Evolutionary conservation across 2,797 vertebrate genomes (phyloP), one percentile per base, ranked within the genome.

Genomic region (Pempheris klunzingeri): DNA sequence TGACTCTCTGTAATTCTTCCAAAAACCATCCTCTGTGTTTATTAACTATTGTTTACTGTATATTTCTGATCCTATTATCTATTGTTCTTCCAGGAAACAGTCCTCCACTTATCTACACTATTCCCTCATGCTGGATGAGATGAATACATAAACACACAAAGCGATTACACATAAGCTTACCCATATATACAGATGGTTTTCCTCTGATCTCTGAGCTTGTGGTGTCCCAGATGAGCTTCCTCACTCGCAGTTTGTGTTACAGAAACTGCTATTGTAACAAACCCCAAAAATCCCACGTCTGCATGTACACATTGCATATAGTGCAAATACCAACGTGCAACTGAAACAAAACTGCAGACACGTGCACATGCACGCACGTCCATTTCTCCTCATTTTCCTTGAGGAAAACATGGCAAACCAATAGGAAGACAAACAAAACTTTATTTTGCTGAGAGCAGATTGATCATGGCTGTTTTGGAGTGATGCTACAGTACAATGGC

Each of bases 121-220:
- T 76, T 88, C 86, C 81, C 77, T 74, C 50, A 24, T 66, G 82
- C 69, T 61, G 60, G 75, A 83, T 65, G 73, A 82, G 78, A 80
- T 54, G 87, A 88, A 91, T 75, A 81, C 85, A 80, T 82, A 86
- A 89, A 87, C 84, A 91, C 81, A 85, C 88, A 87, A 58, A 69
- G 82, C 22, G 75, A 92, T 92, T 86, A 85, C 47, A 64, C 83
- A 67, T 86, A 87, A 89, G 87, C 90, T 88, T 86, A 59, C 84
- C 82, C 84, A 81, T 90, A 90, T 87, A 88, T 88, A 89, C 88
- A 88, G 86, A 91, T 81, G 90, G 76, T 77, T 90, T 85, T 81
- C 44, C 81, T 92, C 83, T 87, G 89, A 92, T 92, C 85, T 88
- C 78, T 34, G 43, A 71, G 83, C 82, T 87, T 5, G 52, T 50